Percentiles rank a stretch among this genome's conserved stretches.
These are phyloP conservation scores for Philhelius pedissequus DNA, from an alignment of 2,888 invertebrate genomes.

Conservation along the genomic window DNA sequence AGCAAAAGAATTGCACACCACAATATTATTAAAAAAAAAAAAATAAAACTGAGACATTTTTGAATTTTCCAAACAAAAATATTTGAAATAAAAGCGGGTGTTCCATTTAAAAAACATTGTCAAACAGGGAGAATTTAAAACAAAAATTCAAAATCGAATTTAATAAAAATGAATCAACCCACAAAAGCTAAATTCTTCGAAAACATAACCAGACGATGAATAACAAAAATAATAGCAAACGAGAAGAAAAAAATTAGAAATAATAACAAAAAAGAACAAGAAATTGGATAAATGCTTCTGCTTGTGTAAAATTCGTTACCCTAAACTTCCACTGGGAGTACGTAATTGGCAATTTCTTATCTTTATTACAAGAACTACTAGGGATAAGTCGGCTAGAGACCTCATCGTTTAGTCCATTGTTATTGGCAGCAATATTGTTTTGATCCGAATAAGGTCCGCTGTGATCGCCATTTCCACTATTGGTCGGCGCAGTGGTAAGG, in stretches of 20 bases:
- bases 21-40: background rate
- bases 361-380: constrained; percentile 77
- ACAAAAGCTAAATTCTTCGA: constrained; percentile 1
- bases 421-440: constrained; percentile 71
- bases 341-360: constrained; percentile 81
- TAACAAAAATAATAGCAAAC: background rate
- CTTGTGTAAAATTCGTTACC: constrained; percentile 77
- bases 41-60: background rate
- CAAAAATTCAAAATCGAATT: background rate
- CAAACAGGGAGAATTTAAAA: constrained; percentile 2
- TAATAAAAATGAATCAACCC: background rate
- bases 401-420: constrained; percentile 76
- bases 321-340: constrained; percentile 83
- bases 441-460: constrained; percentile 72
- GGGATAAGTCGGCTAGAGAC: constrained; percentile 80
- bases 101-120: constrained; percentile 23
- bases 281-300: constrained; percentile 52
- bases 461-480: constrained; percentile 72
- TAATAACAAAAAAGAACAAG: constrained; percentile 67
- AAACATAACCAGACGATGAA: background rate
- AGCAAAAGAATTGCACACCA: constrained; percentile 32
- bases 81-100: constrained; percentile 37
- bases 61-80: background rate
- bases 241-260: background rate
- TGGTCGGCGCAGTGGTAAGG: constrained; percentile 74